Conservation (phyloP, 1,140 invertebrate species). For the Bombus balteatus region DNA sequence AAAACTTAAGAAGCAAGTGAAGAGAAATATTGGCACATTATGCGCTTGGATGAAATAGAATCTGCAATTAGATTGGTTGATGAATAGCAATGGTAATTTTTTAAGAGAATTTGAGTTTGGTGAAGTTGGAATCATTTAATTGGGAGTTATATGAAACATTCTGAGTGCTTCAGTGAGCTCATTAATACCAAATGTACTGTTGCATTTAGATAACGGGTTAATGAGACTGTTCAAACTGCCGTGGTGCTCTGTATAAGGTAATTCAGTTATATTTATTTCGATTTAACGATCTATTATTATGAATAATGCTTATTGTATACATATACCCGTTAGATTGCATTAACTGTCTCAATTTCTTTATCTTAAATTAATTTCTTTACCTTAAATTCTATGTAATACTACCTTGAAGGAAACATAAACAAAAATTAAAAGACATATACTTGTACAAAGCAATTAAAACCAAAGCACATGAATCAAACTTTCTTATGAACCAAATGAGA, state of each 20-base stretch:
- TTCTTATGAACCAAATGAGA: no score
- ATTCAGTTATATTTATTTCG: neutral
- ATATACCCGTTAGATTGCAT: no score
- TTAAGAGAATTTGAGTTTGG: neutral
- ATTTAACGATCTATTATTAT: no score
- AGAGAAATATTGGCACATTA: neutral
- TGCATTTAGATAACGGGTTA: constrained; percentile 10
- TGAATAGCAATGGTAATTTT: neutral
- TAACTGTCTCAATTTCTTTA: no score
- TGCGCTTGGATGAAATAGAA: no score
- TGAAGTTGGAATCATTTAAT: neutral
- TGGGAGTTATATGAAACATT: neutral
- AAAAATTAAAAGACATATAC: no score
- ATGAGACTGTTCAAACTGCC: neutral
- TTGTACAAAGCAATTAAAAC: no score
- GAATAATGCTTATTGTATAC: no score
- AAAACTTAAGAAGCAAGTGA: neutral
- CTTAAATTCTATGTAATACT: no score
- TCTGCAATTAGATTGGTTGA: neutral
- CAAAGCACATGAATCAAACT: no score
- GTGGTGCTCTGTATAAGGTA: neutral
- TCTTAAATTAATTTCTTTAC: no score
- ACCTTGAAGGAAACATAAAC: no score
- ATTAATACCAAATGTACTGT: neutral
- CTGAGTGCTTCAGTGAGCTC: neutral